Percentiles rank a stretch among this genome's conserved stretches.
Evolutionary conservation across 2,888 invertebrate genomes (phyloP).

Genomic region (Ypsolopha sequella): DNA sequence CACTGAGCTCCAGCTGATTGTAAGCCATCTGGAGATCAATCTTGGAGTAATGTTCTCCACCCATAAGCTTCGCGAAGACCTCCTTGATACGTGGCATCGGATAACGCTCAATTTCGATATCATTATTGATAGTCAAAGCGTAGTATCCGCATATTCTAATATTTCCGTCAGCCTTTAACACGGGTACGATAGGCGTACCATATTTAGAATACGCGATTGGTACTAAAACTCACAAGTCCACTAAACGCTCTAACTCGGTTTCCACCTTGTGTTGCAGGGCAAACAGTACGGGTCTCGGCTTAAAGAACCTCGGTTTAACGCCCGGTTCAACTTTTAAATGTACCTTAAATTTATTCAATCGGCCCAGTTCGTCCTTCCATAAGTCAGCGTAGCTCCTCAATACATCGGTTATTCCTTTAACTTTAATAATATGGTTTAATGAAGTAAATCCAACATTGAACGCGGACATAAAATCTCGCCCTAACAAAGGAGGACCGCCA

Average conservation of each 20-base stretch:
- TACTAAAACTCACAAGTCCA: conserved; percentile 1
- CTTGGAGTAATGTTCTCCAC: conserved; percentile 5
- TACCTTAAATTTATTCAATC: too few species aligned
- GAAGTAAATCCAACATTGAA: too few species aligned
- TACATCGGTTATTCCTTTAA: too few species aligned
- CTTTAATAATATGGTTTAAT: too few species aligned
- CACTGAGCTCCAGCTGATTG: conserved; percentile 4
- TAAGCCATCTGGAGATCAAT: conserved; percentile 8
- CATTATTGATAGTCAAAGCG: conserved; percentile 4
- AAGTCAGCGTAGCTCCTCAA: too few species aligned
- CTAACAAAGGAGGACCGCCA: too few species aligned
- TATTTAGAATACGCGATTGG: conserved; percentile 2
- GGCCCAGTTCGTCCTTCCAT: too few species aligned
- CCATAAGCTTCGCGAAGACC: conserved; percentile 2
- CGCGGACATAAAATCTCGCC: too few species aligned
- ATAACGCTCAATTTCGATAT: conserved; percentile 6
- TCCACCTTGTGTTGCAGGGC: too few species aligned
- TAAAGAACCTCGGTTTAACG: too few species aligned
- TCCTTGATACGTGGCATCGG: conserved; percentile 5
- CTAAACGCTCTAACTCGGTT: conserved; percentile 5
- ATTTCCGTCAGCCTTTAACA: background rate
- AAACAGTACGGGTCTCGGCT: too few species aligned
- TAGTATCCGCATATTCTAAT: conserved; percentile 6
- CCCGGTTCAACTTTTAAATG: too few species aligned
- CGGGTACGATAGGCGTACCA: conserved; percentile 7